Conservation (phyloP, 2,113 vertebrate genomes). For the Callocephalon fimbriatum region DNA sequence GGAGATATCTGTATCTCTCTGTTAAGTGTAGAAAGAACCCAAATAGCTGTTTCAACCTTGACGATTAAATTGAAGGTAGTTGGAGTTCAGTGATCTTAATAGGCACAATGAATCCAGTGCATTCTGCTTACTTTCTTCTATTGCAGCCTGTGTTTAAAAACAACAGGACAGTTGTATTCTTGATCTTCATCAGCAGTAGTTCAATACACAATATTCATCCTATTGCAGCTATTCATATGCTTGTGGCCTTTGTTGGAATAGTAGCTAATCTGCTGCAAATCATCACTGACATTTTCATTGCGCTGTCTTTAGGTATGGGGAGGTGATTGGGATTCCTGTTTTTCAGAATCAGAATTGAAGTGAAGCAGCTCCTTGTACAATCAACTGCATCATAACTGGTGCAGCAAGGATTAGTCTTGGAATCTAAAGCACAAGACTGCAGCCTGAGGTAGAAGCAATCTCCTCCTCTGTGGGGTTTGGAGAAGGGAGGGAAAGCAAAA, state of each 20-base stretch:
- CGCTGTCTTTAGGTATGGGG: not conserved
- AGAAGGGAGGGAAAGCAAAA: not conserved
- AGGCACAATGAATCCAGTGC: not conserved
- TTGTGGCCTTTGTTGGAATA: not conserved
- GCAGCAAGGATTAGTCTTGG: not conserved
- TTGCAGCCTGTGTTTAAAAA: not conserved
- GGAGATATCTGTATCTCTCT: not conserved
- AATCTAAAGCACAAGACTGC: not conserved
- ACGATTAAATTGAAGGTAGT: not conserved
- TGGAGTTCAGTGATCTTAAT: not conserved
- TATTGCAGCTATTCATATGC: not conserved
- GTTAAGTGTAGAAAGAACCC: not conserved
- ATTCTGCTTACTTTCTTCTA: not conserved
- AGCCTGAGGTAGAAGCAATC: not conserved
- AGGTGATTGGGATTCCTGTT: not conserved
- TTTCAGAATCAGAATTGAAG: not conserved
- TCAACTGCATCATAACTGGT: not conserved
- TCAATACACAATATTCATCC: not conserved
- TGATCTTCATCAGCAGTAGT: not conserved
- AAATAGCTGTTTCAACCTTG: not conserved
- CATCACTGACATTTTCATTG: not conserved
- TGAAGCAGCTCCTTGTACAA: not conserved
- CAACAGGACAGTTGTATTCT: not conserved
- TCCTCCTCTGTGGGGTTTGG: not conserved
- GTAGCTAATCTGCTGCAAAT: not conserved